Percentiles rank a stretch among this genome's conserved stretches.
Evolutionary conservation across 2,113 vertebrate species (phyloP).

Genomic region (Lophochroa leadbeateri): DNA sequence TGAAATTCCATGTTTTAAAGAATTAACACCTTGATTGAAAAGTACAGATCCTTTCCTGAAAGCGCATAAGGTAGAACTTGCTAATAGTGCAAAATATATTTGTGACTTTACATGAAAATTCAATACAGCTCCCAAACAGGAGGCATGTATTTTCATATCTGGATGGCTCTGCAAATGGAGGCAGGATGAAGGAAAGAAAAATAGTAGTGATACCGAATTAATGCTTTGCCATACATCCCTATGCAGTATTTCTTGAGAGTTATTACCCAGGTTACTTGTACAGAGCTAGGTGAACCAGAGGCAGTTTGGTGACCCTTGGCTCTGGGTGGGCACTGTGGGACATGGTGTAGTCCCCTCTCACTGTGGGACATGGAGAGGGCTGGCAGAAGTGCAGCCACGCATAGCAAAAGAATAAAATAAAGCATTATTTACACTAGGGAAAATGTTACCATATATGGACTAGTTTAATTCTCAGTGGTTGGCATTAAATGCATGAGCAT

Average conservation of each 20-base stretch:
- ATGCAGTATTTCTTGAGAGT: fast-evolving
- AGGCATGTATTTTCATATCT: background rate
- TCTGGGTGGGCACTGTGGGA: background rate
- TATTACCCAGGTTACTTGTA: background rate
- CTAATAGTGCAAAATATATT: background rate
- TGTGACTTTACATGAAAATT: background rate
- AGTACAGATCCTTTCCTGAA: background rate
- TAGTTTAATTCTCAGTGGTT: background rate
- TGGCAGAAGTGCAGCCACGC: background rate
- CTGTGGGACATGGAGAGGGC: background rate
- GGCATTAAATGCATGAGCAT: background rate
- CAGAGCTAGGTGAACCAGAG: background rate
- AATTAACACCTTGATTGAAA: background rate
- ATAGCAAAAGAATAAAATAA: background rate
- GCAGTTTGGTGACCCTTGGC: background rate
- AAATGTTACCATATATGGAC: background rate
- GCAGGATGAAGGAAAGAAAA: background rate
- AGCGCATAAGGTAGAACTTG: background rate
- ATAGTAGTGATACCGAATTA: background rate
- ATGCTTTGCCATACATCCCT: background rate
- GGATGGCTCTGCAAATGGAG: background rate
- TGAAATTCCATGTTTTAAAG: background rate
- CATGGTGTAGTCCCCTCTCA: background rate
- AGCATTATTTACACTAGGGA: background rate
- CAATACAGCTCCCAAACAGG: background rate